Conservation (phyloP, 2,888 invertebrate species). For the Nemapogon koenigi region DNA sequence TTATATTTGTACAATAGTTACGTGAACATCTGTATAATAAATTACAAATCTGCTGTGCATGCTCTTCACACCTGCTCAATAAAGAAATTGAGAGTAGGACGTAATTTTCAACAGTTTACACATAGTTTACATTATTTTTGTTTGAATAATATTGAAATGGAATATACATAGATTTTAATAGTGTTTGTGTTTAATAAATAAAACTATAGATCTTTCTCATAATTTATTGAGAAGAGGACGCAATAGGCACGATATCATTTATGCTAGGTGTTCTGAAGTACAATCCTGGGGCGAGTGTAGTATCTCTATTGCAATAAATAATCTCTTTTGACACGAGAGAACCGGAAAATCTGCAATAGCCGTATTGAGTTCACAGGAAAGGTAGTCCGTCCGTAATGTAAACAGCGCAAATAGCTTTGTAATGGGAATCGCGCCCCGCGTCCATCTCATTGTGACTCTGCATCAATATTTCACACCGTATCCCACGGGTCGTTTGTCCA, state of each 20-base stretch:
- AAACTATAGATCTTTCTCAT: constrained; percentile 5
- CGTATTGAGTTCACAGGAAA: constrained; percentile 30
- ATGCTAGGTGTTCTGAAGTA: constrained; percentile 36
- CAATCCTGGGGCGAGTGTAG: constrained; percentile 40
- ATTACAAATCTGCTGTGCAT: no score
- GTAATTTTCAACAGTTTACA: no score
- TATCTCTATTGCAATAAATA: constrained; percentile 58
- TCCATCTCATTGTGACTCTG: constrained; percentile 43
- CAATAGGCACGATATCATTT: constrained; percentile 38
- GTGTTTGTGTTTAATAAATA: constrained; percentile 5
- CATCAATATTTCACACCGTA: constrained; percentile 48
- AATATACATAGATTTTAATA: neutral
- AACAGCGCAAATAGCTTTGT: constrained; percentile 54
- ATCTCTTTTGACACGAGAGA: constrained; percentile 51
- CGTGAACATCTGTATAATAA: no score
- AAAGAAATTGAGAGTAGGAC: no score
- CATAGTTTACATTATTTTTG: no score
- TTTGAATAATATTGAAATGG: no score
- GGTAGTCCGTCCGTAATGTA: constrained; percentile 44
- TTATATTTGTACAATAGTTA: no score
- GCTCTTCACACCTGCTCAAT: no score
- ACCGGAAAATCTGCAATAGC: constrained; percentile 55
- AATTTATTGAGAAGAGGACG: constrained; percentile 17
- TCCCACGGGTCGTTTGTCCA: constrained; percentile 55
- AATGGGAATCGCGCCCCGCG: constrained; percentile 37